Conservation (phyloP, 2,797 vertebrate genomes). For the Diplodus puntazzo region DNA sequence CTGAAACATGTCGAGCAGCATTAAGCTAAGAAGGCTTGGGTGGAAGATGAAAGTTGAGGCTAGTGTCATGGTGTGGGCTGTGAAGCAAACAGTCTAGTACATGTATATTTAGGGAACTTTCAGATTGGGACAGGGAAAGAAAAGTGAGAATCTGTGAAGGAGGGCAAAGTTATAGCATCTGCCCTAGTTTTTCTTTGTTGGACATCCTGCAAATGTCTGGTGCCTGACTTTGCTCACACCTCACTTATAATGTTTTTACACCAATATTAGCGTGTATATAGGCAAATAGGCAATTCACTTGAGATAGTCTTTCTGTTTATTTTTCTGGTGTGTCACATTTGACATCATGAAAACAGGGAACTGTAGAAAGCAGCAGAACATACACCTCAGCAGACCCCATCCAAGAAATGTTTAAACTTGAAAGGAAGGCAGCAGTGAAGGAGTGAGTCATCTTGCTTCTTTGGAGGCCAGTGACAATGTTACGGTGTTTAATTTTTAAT, state of each 20-base stretch:
- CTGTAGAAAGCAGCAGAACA: too few relatives aligned
- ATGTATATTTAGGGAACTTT: conserved; percentile 28
- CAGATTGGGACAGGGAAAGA: conserved; percentile 8
- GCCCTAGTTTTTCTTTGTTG: neutral
- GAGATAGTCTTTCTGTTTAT: too few relatives aligned
- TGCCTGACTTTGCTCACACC: neutral
- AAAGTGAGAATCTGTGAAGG: conserved; percentile 15
- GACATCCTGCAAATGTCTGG: neutral
- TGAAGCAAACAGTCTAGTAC: conserved; percentile 21
- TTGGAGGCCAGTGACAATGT: too few relatives aligned
- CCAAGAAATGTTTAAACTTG: too few relatives aligned
- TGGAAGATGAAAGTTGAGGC: conserved; percentile 30
- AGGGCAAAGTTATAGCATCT: neutral
- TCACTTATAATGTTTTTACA: neutral
- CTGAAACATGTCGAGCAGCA: conserved; percentile 33
- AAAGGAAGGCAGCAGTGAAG: too few relatives aligned
- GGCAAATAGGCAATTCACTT: too few relatives aligned
- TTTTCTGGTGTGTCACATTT: too few relatives aligned
- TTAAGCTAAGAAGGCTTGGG: conserved; percentile 13
- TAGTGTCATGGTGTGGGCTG: conserved; percentile 28
- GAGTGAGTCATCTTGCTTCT: too few relatives aligned
- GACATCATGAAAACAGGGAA: too few relatives aligned
- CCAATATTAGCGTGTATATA: too few relatives aligned
- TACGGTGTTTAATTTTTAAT: too few relatives aligned
- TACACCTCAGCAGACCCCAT: too few relatives aligned